Evolutionary conservation across 2,113 vertebrate genomes (phyloP), one percentile per base, ranked within the genome.

Genomic region (Scomber scombrus): DNA sequence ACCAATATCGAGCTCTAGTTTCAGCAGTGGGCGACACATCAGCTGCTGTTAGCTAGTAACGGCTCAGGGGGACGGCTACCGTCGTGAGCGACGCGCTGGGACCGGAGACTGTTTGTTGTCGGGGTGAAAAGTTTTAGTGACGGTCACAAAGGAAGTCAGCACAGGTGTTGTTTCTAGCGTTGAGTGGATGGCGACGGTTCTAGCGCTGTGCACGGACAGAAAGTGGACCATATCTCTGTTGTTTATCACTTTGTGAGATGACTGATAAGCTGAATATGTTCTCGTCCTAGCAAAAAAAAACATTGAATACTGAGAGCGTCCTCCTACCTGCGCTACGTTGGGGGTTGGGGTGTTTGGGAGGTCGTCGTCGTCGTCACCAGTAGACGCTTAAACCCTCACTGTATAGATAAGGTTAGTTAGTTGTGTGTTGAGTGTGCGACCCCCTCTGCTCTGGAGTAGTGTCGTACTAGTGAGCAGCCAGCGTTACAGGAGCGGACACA

Each of bases 81-180:
- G 72, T 73, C n/a, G 66, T 56, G 16, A 15, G 45, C 40, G 72
- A 64, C n/a, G 52, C 67, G 55, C 60, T 60, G 34, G 9, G 63
- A 12, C 19, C 29, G 11, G 63, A 77, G 71, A 75, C 52, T 64
- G 26, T 80, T 88, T 89, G 76, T 85, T 85, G 87, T 83, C 18
- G 81, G 21, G 43, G 70, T 68, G 75, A 85, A 92, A 93, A 91
- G 88, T 92, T 93, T 89, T 84, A 76, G 85, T 79, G 82, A 83
- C 21, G 80, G 69, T 11, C 73, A 85, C 74, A 63, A 80, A 89
- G 88, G 84, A 87, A 88, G 90, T 89, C 86, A 1, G 43, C 16
- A 56, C 84, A 87, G 83, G 84, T 81, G 84, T 73, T 50, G 71
- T 82, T 58, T 61, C 54, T 31, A n/a, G 8, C 60, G 57, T 72